A percentile compares a stretch with the other conserved stretches of the same genome.
Evolutionary conservation across 2,797 vertebrate genomes (phyloP).

Genomic region (Liparis tanakae): DNA sequence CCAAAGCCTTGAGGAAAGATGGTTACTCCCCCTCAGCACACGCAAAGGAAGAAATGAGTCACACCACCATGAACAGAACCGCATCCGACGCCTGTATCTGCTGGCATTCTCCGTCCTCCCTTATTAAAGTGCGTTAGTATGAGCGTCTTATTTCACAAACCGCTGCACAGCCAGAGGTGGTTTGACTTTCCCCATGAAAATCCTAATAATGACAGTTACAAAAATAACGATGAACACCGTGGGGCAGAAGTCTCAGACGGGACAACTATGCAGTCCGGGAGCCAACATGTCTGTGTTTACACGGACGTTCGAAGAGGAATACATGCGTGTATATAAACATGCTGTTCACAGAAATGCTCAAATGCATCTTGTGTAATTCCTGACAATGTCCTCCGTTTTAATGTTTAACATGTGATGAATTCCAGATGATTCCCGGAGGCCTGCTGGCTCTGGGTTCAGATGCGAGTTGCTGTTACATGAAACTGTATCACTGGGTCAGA

Average conservation of each 20-base stretch:
- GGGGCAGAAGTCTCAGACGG: constrained; percentile 9
- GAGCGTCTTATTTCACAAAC: constrained; percentile 10
- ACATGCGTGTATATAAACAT: constrained; percentile 3
- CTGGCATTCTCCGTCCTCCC: constrained; percentile 9
- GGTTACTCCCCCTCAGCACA: constrained; percentile 7
- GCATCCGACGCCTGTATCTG: constrained; percentile 22
- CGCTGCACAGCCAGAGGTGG: constrained; percentile 20
- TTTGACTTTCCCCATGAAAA: constrained; percentile 50
- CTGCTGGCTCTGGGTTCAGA: constrained; percentile 31
- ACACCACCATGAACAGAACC: constrained; percentile 32
- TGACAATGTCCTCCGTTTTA: not conserved
- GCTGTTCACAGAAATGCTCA: not conserved
- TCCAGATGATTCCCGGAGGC: constrained; percentile 33
- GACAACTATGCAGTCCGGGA: constrained; percentile 33
- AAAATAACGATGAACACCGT: no score
- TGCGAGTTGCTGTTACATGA: constrained; percentile 39
- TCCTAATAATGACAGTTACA: not conserved
- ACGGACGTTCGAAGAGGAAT: not conserved
- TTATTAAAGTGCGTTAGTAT: constrained; percentile 36
- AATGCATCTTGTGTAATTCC: constrained; percentile 5
- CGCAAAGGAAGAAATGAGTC: constrained; percentile 65
- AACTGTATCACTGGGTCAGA: constrained; percentile 74
- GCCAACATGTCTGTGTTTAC: constrained; percentile 34
- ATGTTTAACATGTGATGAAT: constrained; percentile 19
- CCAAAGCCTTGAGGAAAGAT: constrained; percentile 38